These are phyloP conservation scores for Callyntrura guangdongensis DNA, from an alignment of 2,888 invertebrate genomes.

Conservation along the genomic window DNA sequence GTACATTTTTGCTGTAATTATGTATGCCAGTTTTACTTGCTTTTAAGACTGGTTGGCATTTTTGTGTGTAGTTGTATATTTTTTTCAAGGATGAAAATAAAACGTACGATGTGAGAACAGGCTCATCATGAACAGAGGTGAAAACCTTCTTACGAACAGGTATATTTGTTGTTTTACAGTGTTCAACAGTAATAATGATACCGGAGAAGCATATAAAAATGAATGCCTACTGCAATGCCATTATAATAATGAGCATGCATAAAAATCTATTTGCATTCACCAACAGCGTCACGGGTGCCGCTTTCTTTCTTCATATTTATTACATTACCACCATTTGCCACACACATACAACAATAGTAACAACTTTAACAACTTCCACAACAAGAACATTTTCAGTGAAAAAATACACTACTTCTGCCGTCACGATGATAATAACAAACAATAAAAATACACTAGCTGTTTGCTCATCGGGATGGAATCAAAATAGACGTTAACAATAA, in stretches of 20 bases:
- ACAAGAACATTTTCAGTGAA: constrained; percentile 39
- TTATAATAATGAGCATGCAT: constrained; percentile 8
- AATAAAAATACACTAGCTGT: constrained; percentile 33
- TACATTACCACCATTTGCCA: constrained; percentile 33
- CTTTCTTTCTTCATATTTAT: no score
- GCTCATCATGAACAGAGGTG: constrained; percentile 43
- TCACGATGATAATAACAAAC: constrained; percentile 38
- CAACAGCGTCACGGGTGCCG: no score
- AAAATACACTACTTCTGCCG: background rate
- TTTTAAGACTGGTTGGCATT: constrained; percentile 55
- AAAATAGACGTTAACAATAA: constrained; percentile 2
- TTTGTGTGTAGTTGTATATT: background rate
- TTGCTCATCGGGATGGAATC: background rate
- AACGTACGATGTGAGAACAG: constrained; percentile 69
- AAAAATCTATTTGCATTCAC: background rate
- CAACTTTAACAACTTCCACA: constrained; percentile 32
- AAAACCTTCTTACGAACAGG: constrained; percentile 34
- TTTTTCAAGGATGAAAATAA: constrained; percentile 51
- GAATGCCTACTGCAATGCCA: background rate
- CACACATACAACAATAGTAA: constrained; percentile 31
- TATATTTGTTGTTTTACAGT: constrained; percentile 19
- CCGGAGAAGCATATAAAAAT: background rate
- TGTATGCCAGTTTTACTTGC: background rate
- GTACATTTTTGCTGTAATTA: background rate
- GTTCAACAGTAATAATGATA: constrained; percentile 6